Evolutionary conservation across 2,797 vertebrate genomes (phyloP), one percentile per base, ranked within the genome.

Genomic region (Sandelia bainsii): DNA sequence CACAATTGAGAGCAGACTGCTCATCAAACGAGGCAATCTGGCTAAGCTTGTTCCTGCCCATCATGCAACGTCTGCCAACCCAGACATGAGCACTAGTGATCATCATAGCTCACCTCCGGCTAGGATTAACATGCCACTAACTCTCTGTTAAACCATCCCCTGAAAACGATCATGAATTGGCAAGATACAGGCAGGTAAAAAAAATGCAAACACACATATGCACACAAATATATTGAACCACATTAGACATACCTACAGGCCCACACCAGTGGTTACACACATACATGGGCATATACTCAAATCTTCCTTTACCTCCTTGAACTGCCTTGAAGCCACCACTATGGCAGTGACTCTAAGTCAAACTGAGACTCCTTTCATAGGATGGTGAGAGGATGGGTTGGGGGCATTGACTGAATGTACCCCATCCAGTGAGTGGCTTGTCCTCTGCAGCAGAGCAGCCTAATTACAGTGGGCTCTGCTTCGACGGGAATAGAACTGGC

Each of bases 11-110:
- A 89, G 80, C 84, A 86, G 89, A 81, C 83, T 83, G 88, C 91
- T 92, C 86, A 92, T 93, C 92, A 91, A 89, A 90, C 79, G 68
- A 93, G 74, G 76, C 85, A 90, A 91, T 92, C 88, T 91, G 85
- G 79, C 87, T 83, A 59, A 86, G 89, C 89, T 86, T 78, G 86
- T 93, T 87, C 81, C 86, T 83, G 82, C 76, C 81, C 52, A 72
- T 80, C 52, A 45, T 40, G 72, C 14, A 25, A 79, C 67, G 77
- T 83, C 87, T 89, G 86, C 82, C 89, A 83, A 77, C 75, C 82
- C 84, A 87, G 84, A 89, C 89, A 87, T 63, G 83, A 89, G 73
- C 82, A 86, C 83, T 51, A 87, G 86, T 86, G 90, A 90, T 91
- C 89, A 90, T 91, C 90, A 89, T 62, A 68, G 82, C 72, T 66